Evolutionary conservation across 2,888 invertebrate genomes (phyloP), one percentile per base, ranked within the genome.

Genomic region (Drosophila suboccidentalis): DNA sequence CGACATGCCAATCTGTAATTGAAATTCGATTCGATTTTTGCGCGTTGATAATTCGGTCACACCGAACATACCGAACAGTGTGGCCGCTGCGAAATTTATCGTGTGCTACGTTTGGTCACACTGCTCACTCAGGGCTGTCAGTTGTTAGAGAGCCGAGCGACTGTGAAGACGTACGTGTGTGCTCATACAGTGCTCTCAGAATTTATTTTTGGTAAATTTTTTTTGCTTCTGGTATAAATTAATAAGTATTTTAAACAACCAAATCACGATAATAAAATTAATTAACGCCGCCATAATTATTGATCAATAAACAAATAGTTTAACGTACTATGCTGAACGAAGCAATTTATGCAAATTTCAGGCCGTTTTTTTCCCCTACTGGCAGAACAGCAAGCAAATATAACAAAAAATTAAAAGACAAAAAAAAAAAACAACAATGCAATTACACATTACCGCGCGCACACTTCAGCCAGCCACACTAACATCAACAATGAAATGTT

Each of bases 131-230:
- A 55, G 38, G 44, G 61, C 74, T 59, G 76, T 76, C 74, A 76
- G 76, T 76, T 76, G 76, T 76, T 76, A 76, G 75, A 80, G 78
- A 78, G 80, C 80, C 80, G 78, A 80, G 79, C 81, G 81, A 79
- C 79, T 78, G 80, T 82, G 80, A 85, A 87, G 88, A 82, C 83
- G 88, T 85, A 82, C 83, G 83, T 87, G 83, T 87, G 83, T 87
- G 88, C 88, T 83, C 82, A 80, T 67, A 82, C 82, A 79, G 83
- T 87, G 87, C 83, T 83, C 82, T 83, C 82, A 81, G 86, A 88
- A 88, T 80, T 76, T 84, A 87, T 84, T 87, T 85, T 88, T 84
- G 83, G 88, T 88, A 82, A 84, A 36, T 74, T 82, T 71, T 70
- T 70, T 74, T 78, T 68, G 64, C 74, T 85, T 67, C 74, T 83